phyloP scores from a whole-genome alignment of 2,888 invertebrate genomes.

The Orthonychiurus folsomi region DNA sequence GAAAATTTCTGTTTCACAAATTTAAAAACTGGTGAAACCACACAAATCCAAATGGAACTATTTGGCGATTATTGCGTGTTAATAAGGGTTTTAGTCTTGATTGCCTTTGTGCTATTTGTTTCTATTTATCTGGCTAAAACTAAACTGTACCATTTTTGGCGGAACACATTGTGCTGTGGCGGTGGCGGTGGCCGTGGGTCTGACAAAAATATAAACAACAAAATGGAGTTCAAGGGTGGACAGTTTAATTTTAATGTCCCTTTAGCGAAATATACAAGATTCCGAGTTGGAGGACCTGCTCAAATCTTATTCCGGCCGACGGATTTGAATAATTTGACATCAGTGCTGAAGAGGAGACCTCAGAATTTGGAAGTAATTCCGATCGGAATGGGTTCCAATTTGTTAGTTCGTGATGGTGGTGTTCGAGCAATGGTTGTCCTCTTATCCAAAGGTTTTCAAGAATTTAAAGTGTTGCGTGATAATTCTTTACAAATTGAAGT shows the following conservation, averaged over 20 bases:
- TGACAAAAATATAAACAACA: no score
- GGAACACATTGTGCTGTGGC: no score
- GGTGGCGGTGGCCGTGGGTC: no score
- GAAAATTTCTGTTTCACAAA: no score
- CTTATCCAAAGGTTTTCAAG: background rate
- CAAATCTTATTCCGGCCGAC: background rate
- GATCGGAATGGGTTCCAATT: background rate
- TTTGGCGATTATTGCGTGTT: no score
- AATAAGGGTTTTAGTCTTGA: no score
- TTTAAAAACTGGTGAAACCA: no score
- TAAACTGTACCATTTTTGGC: no score
- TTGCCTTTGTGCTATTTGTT: no score
- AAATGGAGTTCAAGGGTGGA: background rate
- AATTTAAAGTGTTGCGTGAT: background rate
- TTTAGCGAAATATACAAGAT: background rate
- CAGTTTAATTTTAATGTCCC: background rate
- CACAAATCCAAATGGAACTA: no score
- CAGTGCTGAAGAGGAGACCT: slow-evolving; percentile 6
- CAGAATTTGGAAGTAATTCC: background rate
- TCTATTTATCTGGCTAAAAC: no score
- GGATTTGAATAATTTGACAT: background rate
- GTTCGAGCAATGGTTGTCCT: slow-evolving; percentile 12
- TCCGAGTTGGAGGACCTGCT: background rate
- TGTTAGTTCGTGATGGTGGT: slow-evolving; percentile 6
- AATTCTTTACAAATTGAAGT: background rate